phyloP scores from a whole-genome alignment of 2,113 vertebrate genomes.

The Polypterus bichir region DNA sequence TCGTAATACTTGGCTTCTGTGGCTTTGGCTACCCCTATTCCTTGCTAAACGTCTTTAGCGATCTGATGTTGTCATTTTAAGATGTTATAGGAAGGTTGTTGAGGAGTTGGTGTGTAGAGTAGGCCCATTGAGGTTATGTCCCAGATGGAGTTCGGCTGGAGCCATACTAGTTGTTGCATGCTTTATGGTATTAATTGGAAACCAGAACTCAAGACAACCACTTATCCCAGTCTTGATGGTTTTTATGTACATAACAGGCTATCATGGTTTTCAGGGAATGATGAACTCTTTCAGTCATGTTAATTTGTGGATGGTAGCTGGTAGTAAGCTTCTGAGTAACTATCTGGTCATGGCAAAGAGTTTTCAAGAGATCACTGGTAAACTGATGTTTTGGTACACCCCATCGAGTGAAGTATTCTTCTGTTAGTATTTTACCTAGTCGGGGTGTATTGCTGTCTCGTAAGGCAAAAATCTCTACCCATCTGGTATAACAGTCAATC shows the following conservation, averaged over 20 bases:
- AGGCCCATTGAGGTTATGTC: slow-evolving; percentile 1
- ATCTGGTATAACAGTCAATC: slow-evolving; percentile 11
- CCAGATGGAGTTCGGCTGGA: neutral
- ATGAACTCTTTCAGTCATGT: neutral
- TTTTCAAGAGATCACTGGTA: neutral
- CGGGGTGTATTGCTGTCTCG: neutral
- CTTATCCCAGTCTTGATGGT: neutral
- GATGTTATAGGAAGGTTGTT: neutral
- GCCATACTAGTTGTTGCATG: neutral
- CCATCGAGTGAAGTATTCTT: slow-evolving; percentile 3
- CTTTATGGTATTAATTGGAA: neutral
- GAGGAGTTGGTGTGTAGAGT: neutral
- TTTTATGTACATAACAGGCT: neutral
- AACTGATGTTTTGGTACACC: neutral
- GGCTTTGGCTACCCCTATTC: neutral
- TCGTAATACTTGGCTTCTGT: neutral
- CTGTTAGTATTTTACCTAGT: neutral
- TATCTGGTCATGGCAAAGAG: neutral
- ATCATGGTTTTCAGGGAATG: neutral
- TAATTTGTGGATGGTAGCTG: neutral
- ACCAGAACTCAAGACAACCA: neutral
- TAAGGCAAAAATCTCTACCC: slow-evolving; percentile 10
- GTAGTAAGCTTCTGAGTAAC: neutral
- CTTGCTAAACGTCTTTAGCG: neutral
- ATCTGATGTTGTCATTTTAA: neutral